Percentiles rank a stretch among this genome's conserved stretches.
phyloP scores from a whole-genome alignment of 1,140 invertebrate genomes.

The Cyphomyrmex costatus region DNA sequence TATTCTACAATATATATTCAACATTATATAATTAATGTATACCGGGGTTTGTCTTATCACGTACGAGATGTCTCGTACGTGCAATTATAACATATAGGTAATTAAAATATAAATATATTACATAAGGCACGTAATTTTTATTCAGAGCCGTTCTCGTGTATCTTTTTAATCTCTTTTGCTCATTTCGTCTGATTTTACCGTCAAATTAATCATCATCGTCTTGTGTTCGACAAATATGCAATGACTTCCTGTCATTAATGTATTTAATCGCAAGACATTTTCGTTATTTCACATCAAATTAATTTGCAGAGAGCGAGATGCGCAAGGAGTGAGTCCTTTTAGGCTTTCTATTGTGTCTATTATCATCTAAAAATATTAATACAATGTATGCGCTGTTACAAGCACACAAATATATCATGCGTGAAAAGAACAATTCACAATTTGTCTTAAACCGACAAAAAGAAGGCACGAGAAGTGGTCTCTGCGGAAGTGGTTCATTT shows the following conservation, averaged over 20 bases:
- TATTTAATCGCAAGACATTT: not conserved
- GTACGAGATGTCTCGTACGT: not conserved
- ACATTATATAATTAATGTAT: constrained; percentile 25
- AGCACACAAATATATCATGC: not conserved
- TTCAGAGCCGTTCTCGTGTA: constrained; percentile 34
- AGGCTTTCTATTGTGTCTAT: constrained; percentile 25
- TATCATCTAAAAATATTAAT: constrained; percentile 66
- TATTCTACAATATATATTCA: constrained; percentile 21
- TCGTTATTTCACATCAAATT: constrained; percentile 13
- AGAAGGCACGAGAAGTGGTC: constrained; percentile 68
- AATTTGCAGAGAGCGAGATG: constrained; percentile 6
- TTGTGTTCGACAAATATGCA: not conserved
- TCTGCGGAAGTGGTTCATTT: constrained; percentile 35
- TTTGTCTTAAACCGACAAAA: constrained; percentile 9
- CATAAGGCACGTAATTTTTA: constrained; percentile 75
- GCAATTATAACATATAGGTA: constrained; percentile 19
- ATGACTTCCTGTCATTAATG: not conserved
- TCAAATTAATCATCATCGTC: constrained; percentile 9
- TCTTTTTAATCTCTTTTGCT: not conserved
- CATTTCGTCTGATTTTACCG: not conserved
- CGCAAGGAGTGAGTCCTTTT: not conserved
- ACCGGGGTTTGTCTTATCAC: not conserved
- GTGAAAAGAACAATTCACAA: constrained; percentile 7
- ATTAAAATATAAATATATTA: constrained; percentile 43
- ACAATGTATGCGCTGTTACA: not conserved